Percentiles rank a stretch among this genome's conserved stretches.
Evolutionary conservation across 1,140 invertebrate species (phyloP).

Genomic region (Diabrotica undecimpunctata): DNA sequence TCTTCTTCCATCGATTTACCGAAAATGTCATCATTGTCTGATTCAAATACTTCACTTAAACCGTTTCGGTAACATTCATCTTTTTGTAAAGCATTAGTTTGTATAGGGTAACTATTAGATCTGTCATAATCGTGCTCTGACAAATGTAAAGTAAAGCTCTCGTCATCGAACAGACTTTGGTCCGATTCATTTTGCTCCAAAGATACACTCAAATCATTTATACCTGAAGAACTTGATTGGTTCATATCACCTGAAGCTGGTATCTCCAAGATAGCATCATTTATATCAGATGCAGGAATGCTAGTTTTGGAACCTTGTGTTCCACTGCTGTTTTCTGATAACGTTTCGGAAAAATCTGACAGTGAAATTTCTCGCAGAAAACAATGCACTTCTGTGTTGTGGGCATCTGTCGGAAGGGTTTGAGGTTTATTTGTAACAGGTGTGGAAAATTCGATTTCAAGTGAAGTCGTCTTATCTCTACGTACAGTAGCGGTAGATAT

Average conservation of each 20-base stretch:
- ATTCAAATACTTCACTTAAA: no score
- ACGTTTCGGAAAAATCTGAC: background rate
- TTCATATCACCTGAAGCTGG: no score
- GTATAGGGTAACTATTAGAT: no score
- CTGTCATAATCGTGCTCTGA: background rate
- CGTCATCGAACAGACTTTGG: constrained; percentile 29
- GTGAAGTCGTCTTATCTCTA: no score
- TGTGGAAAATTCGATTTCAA: constrained; percentile 16
- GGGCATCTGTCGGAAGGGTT: background rate
- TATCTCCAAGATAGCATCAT: no score
- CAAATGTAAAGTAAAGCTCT: constrained; percentile 23
- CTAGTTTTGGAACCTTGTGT: no score
- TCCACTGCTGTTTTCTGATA: background rate
- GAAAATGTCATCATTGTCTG: constrained; percentile 7
- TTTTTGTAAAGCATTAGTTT: no score
- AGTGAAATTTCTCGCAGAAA: background rate
- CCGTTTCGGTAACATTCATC: no score
- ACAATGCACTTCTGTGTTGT: background rate
- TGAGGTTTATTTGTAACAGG: constrained; percentile 1
- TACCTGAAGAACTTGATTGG: constrained; percentile 11
- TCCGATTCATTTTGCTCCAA: constrained; percentile 13
- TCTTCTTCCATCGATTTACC: background rate
- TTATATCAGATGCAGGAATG: no score
- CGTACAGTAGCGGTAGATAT: no score
- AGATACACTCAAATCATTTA: background rate